Base-by-base conservation (phyloP, 2,113 vertebrate genomes). In the Neotragus pygmaeus region DNA sequence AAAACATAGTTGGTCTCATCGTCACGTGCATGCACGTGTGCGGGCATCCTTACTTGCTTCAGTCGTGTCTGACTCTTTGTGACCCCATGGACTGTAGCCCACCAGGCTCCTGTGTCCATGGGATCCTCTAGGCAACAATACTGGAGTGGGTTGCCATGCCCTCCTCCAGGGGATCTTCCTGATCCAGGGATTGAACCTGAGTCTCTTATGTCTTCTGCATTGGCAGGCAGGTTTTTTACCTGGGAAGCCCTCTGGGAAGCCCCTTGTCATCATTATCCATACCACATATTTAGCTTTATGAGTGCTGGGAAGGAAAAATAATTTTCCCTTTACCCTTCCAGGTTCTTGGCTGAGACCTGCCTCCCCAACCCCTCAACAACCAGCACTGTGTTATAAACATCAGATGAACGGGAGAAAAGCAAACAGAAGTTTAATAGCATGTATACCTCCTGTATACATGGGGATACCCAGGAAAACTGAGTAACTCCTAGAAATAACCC, bases 241-340 rank as follows among this genome's bases (percentile, higher is more conserved):
- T 39, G 19, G n/a, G 33, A 70, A 21, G 33, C 16, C 7, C 33
- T 7, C 66, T 23, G n/a, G 21, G 70, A 73, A 27, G 36, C 23
- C 23, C 23, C 21, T 43, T 15, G 39, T 14, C 12, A 43, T 14
- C 70, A 39, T 45, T 70, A 82, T 57, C 15, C 43, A 45, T 89
- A 39, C 23, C n/a, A 83, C 86, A 80, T 93, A 96, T 36, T 64
- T 78, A 90, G 21, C 30, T 47, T 83, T 94, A 81, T 60, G 16
- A 58, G 25, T 82, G n/a, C 83, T 5, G 27, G 51, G 27, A 19
- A 58, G 30, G 33, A 49, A 39, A 58, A 82, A 70, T 36, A 58
- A 82, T 57, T 82, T 92, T 55, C 17, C 19, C 14, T 83, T 83
- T 83, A 94, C 51, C 33, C 78, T 83, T 8, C 53, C 51, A 58